phyloP scores from a whole-genome alignment of 2,113 vertebrate genomes.

The Suricata suricatta region DNA sequence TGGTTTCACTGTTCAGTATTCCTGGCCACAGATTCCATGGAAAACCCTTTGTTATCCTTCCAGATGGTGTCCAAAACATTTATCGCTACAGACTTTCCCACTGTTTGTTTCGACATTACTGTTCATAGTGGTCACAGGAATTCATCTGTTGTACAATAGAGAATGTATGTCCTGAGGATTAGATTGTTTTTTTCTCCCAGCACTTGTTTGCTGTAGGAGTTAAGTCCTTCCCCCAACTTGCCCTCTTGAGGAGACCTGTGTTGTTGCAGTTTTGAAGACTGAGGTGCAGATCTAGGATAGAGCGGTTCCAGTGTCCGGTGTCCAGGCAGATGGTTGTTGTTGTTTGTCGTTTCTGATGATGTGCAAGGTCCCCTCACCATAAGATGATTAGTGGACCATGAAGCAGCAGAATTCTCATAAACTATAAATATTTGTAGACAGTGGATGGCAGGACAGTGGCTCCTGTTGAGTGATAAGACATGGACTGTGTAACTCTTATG shows the following conservation, averaged over 20 bases:
- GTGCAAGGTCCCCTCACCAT: constrained; percentile 57
- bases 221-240: constrained; percentile 59
- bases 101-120: constrained; percentile 45
- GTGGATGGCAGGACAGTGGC: constrained; percentile 58
- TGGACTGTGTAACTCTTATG: not conserved
- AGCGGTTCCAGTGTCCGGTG: constrained; percentile 63
- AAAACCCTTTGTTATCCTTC: constrained; percentile 74
- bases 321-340: constrained; percentile 68
- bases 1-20: constrained; percentile 46
- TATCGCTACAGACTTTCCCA: constrained; percentile 27
- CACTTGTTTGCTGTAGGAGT: constrained; percentile 66
- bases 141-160: constrained; percentile 49
- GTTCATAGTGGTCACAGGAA: constrained; percentile 45
- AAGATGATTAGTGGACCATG: not conserved
- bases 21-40: constrained; percentile 64
- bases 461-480: constrained; percentile 59
- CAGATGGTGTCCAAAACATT: constrained; percentile 62
- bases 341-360: constrained; percentile 68
- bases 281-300: constrained; percentile 9
- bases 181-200: constrained; percentile 49
- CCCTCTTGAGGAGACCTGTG: constrained; percentile 43
- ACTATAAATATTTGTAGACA: not conserved
- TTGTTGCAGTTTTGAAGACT: not conserved
- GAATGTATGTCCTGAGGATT: constrained; percentile 34
- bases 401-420: not conserved